These are phyloP conservation scores for Agriopis aurantiaria DNA, from an alignment of 2,888 invertebrate genomes.

Conservation along the genomic window DNA sequence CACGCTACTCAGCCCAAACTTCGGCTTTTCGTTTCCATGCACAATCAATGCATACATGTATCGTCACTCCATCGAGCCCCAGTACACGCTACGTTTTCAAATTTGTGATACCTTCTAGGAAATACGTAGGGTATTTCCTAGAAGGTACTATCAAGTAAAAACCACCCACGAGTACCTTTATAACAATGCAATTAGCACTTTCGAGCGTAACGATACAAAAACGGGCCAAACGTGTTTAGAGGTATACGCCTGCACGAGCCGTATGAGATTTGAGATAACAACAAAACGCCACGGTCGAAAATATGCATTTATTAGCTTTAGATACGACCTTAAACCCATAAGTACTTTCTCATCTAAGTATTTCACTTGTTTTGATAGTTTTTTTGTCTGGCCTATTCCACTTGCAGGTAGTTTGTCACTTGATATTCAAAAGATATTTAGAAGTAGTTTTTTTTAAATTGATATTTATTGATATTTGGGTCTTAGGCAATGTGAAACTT, in stretches of 20 bases:
- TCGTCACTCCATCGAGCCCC: too few species aligned
- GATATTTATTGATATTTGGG: too few species aligned
- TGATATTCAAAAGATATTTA: too few species aligned
- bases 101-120: neutral
- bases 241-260: conserved; percentile 31
- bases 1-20: too few species aligned
- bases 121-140: too few species aligned
- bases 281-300: conserved; percentile 27
- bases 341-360: neutral
- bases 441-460: too few species aligned
- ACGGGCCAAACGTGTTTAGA: conserved; percentile 46
- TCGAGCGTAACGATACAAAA: conserved; percentile 42
- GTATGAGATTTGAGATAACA: conserved; percentile 38
- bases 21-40: too few species aligned
- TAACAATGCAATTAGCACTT: conserved; percentile 5
- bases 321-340: neutral
- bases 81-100: too few species aligned
- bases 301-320: conserved; percentile 32
- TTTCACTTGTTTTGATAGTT: neutral
- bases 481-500: too few species aligned
- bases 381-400: neutral
- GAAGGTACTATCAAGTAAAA: neutral
- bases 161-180: too few species aligned
- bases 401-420: too few species aligned
- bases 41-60: too few species aligned